Evolutionary conservation across 2,113 vertebrate genomes (phyloP), one percentile per base, ranked within the genome.

Genomic region (Lonchura striata): DNA sequence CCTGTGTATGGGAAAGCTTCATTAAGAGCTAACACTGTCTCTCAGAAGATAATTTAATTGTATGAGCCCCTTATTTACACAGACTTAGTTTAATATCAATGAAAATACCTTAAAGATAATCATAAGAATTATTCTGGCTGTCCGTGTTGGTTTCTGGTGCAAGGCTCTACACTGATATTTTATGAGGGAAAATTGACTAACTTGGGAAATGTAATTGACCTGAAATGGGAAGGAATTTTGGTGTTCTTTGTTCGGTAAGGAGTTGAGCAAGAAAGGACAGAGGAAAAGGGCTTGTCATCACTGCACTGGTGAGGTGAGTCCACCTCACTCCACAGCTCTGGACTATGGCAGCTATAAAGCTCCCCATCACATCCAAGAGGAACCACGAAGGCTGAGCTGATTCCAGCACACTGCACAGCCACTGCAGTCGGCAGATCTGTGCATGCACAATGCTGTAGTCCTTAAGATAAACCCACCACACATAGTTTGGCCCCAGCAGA

Each of bases 371-470:
- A 75, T 8, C 19, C 28, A 53, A 31, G n/a, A 79, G 39, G 3
- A 13, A 41, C 15, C 42, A 57, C 0, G 0, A 16, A 13, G 33
- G 39, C n/a, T 4, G 1, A 37, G 27, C 11, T 66, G 17, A 74
- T 74, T 46, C 42, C 52, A 82, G 25, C 9, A 42, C 30, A 28
- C 7, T 30, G 42, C 14, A 15, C 46, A 63, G 33, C 12, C 50
- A 53, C 42, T n/a, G 31, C 22, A 37, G 25, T 15, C 54, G 81
- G 41, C 72, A 50, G 52, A 39, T 66, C 52, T 68, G 23, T 37
- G 12, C 21, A n/a, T 46, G 46, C 14, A 60, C 27, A 37, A 3
- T 7, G 23, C 18, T 56, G 5, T 10, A n/a, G 31, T 28, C 28
- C 52, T 78, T 28, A 84, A 59, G 33, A 49, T 7, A 78, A 47